Conservation (phyloP, 2,888 invertebrate genomes). For the Diarsia rubi region DNA sequence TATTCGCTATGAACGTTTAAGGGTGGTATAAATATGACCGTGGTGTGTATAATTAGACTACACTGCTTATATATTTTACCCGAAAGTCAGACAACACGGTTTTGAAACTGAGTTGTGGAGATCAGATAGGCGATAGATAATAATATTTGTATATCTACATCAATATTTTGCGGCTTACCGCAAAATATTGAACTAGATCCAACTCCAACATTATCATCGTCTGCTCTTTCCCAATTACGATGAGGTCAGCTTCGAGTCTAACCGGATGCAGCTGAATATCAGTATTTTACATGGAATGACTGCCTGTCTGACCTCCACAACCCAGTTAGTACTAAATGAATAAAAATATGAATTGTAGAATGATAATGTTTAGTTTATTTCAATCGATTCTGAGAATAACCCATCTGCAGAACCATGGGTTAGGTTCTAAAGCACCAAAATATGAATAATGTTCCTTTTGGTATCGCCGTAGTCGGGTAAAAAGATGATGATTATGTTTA, state of each 20-base stretch:
- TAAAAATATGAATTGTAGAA: neutral
- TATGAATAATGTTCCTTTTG: no score
- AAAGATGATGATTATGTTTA: neutral
- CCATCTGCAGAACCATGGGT: neutral
- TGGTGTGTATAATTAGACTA: constrained; percentile 14
- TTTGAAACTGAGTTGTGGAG: neutral
- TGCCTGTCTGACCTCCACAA: no score
- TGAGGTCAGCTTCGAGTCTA: no score
- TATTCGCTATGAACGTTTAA: constrained; percentile 42
- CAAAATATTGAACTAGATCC: neutral
- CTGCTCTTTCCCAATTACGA: no score
- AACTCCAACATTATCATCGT: neutral
- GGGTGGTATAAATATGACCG: constrained; percentile 18
- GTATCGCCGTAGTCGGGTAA: no score
- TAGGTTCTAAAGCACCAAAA: neutral
- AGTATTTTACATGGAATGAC: no score
- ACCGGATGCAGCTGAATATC: no score
- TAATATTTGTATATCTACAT: no score
- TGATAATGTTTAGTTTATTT: neutral
- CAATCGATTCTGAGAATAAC: neutral
- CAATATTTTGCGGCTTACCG: no score
- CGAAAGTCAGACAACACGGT: neutral
- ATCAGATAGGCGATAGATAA: neutral
- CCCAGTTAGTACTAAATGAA: no score
- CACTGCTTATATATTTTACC: neutral